Evolutionary conservation across 2,113 vertebrate species (phyloP).

Genomic region (Albula glossodonta): DNA sequence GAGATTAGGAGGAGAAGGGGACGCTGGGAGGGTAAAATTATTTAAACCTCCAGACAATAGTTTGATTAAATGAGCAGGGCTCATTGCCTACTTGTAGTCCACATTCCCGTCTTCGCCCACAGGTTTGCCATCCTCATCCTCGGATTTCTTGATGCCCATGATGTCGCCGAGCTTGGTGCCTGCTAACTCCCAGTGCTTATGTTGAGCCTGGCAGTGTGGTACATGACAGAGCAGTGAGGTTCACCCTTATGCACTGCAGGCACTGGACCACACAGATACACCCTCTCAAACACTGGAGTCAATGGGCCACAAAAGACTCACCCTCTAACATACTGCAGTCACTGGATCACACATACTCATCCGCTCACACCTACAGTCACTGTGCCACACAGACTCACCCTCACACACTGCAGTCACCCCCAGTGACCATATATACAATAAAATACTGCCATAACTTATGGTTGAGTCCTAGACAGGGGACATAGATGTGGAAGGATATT

Average conservation of each 20-base stretch:
- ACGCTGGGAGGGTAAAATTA: not conserved
- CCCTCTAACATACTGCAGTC: too few relatives aligned
- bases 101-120: constrained; percentile 90
- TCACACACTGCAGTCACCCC: not conserved
- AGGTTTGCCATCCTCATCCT: constrained; percentile 72
- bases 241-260: not conserved
- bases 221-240: constrained; percentile 6
- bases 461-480: too few relatives aligned
- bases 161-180: constrained; percentile 97
- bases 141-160: constrained; percentile 95
- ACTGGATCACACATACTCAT: too few relatives aligned
- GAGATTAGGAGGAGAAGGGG: not conserved
- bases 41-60: not conserved
- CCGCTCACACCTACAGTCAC: too few relatives aligned
- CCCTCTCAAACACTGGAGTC: not conserved
- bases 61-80: not conserved
- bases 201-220: constrained; percentile 81
- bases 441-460: too few relatives aligned
- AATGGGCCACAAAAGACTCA: too few relatives aligned
- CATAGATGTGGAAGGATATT: too few relatives aligned
- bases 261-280: not conserved
- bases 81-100: constrained; percentile 83
- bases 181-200: constrained; percentile 98
- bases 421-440: too few relatives aligned
- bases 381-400: too few relatives aligned